Base-by-base conservation (phyloP, 1,140 invertebrate genomes). In the Bombyx mandarina region DNA sequence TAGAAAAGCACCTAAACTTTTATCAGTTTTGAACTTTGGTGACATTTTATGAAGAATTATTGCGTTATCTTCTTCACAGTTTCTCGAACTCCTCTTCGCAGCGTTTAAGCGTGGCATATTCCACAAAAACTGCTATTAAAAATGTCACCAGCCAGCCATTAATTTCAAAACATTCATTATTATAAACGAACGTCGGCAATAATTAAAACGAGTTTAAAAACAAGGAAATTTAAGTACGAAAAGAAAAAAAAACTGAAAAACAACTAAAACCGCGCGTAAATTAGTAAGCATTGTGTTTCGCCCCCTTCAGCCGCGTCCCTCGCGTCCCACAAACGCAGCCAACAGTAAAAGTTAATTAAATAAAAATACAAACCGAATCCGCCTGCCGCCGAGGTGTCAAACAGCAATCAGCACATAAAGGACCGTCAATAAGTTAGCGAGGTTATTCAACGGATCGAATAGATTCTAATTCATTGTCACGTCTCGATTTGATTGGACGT, bases 21-120 rank as follows among this genome's bases (percentile, higher is more conserved):
- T 85, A 85, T 85, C 80, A 79, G 82, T 81, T 85, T 82, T 82
- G 75, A 85, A 85, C 77, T 85, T 82, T 85, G 67, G 70, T 82
- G 82, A 83, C 82, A 78, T 80, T 82, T 76, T 62, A 63, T 76
- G 73, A 76, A 82, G 80, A 85, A 79, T 85, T 85, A 83, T 85
- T 75, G 75, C 62, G 71, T 85, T 85, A 83, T 82, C 82, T 77
- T 62, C 52, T 35, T 35, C 26, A 5, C 26, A 35, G 26, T 35
- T 35, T 35, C 26, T 35, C 26, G 26, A 35, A 35, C 26, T 35
- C 26, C 26, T 35, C 26, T 35, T 35, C 26, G 26, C 26, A 35
- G 1, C 26, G 26, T 35, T 35, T 35, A 5, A 35, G 26, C 26
- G 26, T 35, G 26, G 2, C 26, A 35, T 35, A 35, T 35, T 35